These are phyloP conservation scores for Bombus superbus DNA, from an alignment of 1,140 invertebrate genomes.

Conservation along the genomic window DNA sequence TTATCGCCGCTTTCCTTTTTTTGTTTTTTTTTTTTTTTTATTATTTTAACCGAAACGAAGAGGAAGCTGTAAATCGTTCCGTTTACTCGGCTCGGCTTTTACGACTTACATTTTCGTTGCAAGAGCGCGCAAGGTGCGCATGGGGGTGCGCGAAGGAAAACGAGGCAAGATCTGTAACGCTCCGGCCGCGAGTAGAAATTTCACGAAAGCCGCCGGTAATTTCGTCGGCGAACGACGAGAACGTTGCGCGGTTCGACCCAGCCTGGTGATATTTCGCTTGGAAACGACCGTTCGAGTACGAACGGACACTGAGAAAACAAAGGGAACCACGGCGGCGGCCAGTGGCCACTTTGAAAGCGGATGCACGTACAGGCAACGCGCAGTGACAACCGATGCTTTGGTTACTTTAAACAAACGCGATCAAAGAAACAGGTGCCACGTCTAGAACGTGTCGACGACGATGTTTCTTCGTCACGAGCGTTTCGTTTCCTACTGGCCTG, in stretches of 20 bases:
- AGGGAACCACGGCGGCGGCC: constrained; percentile 33
- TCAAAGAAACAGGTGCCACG: constrained; percentile 44
- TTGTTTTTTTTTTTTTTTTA: no score
- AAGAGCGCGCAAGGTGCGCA: not conserved
- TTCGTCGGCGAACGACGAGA: constrained; percentile 24
- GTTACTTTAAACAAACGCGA: constrained; percentile 59
- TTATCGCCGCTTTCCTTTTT: not conserved
- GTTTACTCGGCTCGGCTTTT: not conserved
- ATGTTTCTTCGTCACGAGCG: not conserved
- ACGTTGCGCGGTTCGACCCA: constrained; percentile 1
- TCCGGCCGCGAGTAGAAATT: not conserved
- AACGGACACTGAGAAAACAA: constrained; percentile 66
- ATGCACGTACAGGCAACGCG: constrained; percentile 38
- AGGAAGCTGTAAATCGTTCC: constrained; percentile 7
- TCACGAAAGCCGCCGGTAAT: not conserved
- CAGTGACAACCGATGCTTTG: constrained; percentile 60
- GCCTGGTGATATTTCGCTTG: constrained; percentile 53
- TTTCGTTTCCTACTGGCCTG: not conserved
- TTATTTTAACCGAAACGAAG: not conserved
- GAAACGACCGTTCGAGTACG: constrained; percentile 22
- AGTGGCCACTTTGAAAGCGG: constrained; percentile 67
- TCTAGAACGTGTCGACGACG: constrained; percentile 16
- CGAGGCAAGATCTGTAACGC: not conserved
- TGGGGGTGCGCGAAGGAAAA: no score
- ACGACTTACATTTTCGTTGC: not conserved